Evolutionary conservation across 2,113 vertebrate species (phyloP).

Genomic region (Oreochromis aureus): DNA sequence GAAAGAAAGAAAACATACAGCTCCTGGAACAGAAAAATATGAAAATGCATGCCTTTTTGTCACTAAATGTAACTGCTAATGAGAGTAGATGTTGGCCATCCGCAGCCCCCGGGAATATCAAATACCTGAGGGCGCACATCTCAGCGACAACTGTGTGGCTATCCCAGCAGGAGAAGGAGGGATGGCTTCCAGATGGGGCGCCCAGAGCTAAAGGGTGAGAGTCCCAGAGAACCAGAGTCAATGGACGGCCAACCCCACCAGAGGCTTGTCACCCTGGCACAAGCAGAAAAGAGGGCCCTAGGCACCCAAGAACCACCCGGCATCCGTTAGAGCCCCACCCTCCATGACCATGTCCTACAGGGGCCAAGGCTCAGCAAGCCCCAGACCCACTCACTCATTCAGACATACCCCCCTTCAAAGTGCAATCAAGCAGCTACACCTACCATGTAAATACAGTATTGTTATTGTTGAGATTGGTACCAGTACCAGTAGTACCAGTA

Average conservation of each 20-base stretch:
- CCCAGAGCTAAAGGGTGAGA: neutral
- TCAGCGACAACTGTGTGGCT: neutral
- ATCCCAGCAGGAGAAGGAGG: neutral
- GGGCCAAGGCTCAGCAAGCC: neutral
- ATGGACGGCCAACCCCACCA: neutral
- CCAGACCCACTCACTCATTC: neutral
- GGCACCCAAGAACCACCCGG: neutral
- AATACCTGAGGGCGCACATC: neutral
- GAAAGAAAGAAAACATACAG: neutral
- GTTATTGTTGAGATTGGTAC: neutral
- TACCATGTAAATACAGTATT: neutral
- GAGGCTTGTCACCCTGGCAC: neutral
- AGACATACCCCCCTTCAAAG: neutral
- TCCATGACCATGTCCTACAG: neutral
- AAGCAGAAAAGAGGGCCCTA: neutral
- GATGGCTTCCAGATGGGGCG: neutral
- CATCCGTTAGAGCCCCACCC: neutral
- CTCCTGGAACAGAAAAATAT: neutral
- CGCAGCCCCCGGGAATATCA: accelerated
- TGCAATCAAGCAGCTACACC: neutral
- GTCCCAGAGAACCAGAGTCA: neutral
- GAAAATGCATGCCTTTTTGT: neutral
- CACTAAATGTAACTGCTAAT: neutral
- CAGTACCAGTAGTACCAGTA: neutral
- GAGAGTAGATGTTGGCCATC: neutral